Evolutionary conservation across 2,888 invertebrate genomes (phyloP).

Genomic region (Sarcophaga variegata): DNA sequence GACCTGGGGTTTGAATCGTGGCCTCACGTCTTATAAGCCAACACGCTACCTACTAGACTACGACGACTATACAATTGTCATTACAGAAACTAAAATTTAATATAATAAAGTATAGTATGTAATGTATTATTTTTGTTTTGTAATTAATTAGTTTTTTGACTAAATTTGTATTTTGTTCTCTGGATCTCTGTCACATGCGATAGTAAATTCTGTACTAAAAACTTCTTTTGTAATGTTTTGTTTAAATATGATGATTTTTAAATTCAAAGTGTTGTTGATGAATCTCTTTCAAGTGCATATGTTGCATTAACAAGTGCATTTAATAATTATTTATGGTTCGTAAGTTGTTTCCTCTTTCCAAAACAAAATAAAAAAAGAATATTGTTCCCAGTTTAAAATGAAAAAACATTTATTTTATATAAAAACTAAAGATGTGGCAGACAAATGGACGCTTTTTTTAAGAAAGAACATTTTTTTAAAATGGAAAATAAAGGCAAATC

Average conservation of each 20-base stretch:
- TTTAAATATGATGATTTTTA: too few species aligned
- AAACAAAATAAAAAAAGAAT: slow-evolving; percentile 8
- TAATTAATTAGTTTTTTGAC: too few species aligned
- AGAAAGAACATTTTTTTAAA: not conserved
- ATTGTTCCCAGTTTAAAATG: slow-evolving; percentile 14
- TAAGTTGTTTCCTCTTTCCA: not conserved
- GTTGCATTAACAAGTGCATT: slow-evolving; percentile 20
- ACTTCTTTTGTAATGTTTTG: not conserved
- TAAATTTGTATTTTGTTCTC: too few species aligned
- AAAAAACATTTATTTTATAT: not conserved
- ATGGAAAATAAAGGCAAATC: not conserved
- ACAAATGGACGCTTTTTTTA: slow-evolving; percentile 49
- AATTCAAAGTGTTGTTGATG: not conserved
- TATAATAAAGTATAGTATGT: too few species aligned
- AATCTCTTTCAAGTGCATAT: not conserved
- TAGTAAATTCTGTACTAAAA: not conserved
- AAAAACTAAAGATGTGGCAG: slow-evolving; percentile 22
- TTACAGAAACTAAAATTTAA: too few species aligned
- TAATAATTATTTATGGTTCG: not conserved
- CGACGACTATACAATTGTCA: too few species aligned
- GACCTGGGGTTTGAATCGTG: too few species aligned
- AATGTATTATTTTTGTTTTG: too few species aligned
- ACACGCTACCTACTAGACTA: too few species aligned
- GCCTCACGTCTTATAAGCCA: too few species aligned
- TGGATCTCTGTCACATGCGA: too few species aligned